phyloP scores from a whole-genome alignment of 1,140 invertebrate species.

The Ceratitis capitata region DNA sequence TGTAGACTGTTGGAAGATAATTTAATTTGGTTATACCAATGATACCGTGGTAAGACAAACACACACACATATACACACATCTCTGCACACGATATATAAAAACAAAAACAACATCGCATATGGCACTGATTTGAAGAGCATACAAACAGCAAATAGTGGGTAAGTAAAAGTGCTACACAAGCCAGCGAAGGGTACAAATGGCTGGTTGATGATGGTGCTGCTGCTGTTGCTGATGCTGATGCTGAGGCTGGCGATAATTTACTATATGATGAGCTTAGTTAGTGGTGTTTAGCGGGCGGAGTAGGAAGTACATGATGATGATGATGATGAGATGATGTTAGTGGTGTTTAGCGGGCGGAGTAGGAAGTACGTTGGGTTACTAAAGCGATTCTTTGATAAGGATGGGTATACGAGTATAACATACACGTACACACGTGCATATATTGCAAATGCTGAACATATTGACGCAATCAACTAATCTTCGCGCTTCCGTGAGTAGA shows the following conservation, averaged over 20 bases:
- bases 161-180: background rate
- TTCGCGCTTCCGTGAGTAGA: constrained; percentile 54
- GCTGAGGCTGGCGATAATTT: background rate
- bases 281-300: background rate
- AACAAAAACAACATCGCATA: background rate
- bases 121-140: background rate
- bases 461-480: constrained; percentile 65
- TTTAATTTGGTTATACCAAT: constrained; percentile 61
- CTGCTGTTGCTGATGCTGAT: too few species aligned
- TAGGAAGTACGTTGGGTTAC: background rate
- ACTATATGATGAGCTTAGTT: constrained; percentile 17
- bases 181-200: background rate
- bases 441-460: constrained; percentile 54
- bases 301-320: too few species aligned
- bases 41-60: background rate
- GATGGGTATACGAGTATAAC: too few species aligned
- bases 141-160: background rate
- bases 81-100: background rate
- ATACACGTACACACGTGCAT: too few species aligned
- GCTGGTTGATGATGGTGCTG: constrained; percentile 19
- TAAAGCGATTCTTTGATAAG: background rate
- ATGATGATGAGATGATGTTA: constrained; percentile 22
- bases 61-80: background rate
- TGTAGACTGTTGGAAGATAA: constrained; percentile 59
- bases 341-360: background rate